Evolutionary conservation across 2,113 vertebrate species (phyloP), one percentile per base, ranked within the genome.

Genomic region (Nansenia antarctica): DNA sequence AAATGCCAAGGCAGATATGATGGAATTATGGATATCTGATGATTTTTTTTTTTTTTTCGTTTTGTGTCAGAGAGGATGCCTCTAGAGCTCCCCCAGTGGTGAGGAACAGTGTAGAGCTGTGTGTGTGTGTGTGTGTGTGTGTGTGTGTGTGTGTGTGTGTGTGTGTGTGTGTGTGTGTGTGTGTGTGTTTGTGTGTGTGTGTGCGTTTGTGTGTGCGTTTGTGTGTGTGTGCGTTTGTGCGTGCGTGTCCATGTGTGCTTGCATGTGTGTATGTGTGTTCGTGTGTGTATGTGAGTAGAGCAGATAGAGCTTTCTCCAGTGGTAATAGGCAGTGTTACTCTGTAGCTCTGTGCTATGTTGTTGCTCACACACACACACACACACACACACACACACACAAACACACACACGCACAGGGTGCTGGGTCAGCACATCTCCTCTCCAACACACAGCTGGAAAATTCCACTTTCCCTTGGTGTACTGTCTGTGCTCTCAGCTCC

Each of bases 361-460:
- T 72, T 62, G 77, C 73, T 76, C 64, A 76, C 79, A 65, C 45
- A 58, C 67, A 29, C n/a, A n/a, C n/a, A n/a, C n/a, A n/a, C n/a
- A n/a, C n/a, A n/a, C n/a, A n/a, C n/a, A n/a, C n/a, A n/a, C n/a
- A n/a, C n/a, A n/a, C n/a, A n/a, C n/a, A n/a, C n/a, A n/a, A n/a
- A n/a, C n/a, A n/a, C n/a, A n/a, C n/a, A n/a, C n/a, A n/a, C n/a
- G n/a, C n/a, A n/a, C 18, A 62, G 29, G 55, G 24, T 76, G 82
- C 84, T 82, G 78, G n/a, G 69, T 88, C 79, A 68, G 79, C 76
- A 71, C 60, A 77, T 78, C 62, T 76, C 3, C 62, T 26, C 69
- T 73, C 60, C 55, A 34, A 45, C 27, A 31, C 55, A 62, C 79
- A 74, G 75, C 80, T 85, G 83, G 81, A 90, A 84, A 82, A 78